These are phyloP conservation scores for Microctenopoma lineatum DNA, from an alignment of 2,797 vertebrate species.

Conservation along the genomic window DNA sequence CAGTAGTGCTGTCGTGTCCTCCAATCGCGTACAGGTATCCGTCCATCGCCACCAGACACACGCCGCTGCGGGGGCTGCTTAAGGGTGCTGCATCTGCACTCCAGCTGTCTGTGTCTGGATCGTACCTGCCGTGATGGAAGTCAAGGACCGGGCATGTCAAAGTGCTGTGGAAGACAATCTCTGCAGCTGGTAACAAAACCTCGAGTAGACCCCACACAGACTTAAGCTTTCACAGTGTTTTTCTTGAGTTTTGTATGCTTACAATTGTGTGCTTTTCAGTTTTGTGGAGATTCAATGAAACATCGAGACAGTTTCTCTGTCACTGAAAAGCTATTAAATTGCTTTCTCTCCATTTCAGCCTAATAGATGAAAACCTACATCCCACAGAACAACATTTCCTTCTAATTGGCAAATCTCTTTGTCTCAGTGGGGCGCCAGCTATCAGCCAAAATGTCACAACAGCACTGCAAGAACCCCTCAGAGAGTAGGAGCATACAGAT, in stretches of 20 bases:
- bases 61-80: conserved; percentile 72
- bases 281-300: conserved; percentile 26
- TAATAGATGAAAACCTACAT: conserved; percentile 25
- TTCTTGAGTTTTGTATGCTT: conserved; percentile 13
- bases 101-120: conserved; percentile 76
- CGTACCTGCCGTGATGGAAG: conserved; percentile 64
- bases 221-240: conserved; percentile 1
- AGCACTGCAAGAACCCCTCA: background rate
- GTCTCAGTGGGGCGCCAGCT: background rate
- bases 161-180: conserved; percentile 11
- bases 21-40: conserved; percentile 75
- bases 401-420: conserved; percentile 23
- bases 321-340: conserved; percentile 17
- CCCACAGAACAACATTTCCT: conserved; percentile 12
- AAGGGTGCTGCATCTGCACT: conserved; percentile 77
- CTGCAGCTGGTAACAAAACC: background rate
- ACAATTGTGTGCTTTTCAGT: conserved; percentile 21
- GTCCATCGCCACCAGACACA: conserved; percentile 72
- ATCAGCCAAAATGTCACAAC: background rate
- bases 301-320: conserved; percentile 30
- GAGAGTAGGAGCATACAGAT: conserved; percentile 5
- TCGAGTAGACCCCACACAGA: background rate
- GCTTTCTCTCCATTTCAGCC: conserved; percentile 20
- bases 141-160: conserved; percentile 20
- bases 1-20: conserved; percentile 68